Evolutionary conservation across 2,113 vertebrate species (phyloP).

Genomic region (Dasyurus viverrinus): DNA sequence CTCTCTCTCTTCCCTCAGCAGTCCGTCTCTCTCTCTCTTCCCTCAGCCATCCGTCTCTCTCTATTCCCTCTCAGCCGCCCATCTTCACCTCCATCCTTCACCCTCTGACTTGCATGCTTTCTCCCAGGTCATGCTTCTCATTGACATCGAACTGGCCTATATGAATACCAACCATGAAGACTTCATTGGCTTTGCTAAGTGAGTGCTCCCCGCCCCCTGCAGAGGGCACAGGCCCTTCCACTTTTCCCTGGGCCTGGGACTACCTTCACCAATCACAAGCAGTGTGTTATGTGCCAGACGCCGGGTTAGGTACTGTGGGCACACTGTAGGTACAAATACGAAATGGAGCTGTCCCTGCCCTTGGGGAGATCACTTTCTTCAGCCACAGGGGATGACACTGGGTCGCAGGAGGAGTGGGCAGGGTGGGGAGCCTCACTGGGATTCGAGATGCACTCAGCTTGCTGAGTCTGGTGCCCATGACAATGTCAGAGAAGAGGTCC

Average conservation of each 20-base stretch:
- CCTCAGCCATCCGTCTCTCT: no score
- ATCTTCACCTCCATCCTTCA: neutral
- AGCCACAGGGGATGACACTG: neutral
- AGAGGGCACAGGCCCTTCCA: neutral
- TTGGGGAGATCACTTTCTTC: slow-evolving; percentile 22
- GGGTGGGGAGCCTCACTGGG: neutral
- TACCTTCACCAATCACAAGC: neutral
- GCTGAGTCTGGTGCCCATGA: neutral
- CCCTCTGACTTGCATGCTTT: slow-evolving; percentile 39
- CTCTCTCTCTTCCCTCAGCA: no score
- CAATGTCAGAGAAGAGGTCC: neutral
- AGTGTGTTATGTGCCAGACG: neutral
- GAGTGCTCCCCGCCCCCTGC: slow-evolving; percentile 71
- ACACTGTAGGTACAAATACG: neutral
- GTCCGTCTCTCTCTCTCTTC: no score
- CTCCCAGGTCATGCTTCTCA: slow-evolving; percentile 95
- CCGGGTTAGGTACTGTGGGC: neutral
- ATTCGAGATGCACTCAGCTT: neutral
- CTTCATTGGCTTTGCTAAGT: slow-evolving; percentile 99
- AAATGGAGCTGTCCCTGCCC: neutral
- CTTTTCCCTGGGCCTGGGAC: neutral
- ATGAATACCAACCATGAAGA: slow-evolving; percentile 99
- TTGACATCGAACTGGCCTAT: slow-evolving; percentile 98
- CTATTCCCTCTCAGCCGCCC: neutral
- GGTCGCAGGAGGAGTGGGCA: no score